Base-by-base conservation (phyloP, 2,113 vertebrate genomes). In the Gadus chalcogrammus region DNA sequence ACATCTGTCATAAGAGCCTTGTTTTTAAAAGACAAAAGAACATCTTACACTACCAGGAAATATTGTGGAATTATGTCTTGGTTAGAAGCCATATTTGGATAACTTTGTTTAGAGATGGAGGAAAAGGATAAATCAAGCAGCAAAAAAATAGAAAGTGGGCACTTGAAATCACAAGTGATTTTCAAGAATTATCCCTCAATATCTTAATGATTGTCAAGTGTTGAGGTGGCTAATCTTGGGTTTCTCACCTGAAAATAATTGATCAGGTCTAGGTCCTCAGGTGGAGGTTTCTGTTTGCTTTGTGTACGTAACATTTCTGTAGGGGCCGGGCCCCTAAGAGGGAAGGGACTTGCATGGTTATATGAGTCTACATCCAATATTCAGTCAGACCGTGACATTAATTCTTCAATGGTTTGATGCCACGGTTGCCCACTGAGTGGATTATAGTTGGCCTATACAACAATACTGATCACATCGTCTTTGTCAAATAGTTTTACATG, bases 121-220 rank as follows among this genome's bases (percentile, higher is more conserved):
- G 71, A 70, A 74, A 77, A 80, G 16, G 16, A 65, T 58, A 58
- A 17, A 76, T 35, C 1, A 71, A 82, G 67, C 63, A 88, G 75
- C 74, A 76, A 73, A 61, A 78, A 65, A 65, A 22, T 22, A 69
- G 12, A 80, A 75, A 79, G 72, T 7, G 79, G 75, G 82, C 84
- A 82, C 73, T 76, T 31, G 66, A 60, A 64, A 65, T 22, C 64
- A 48, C 7, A 9, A 4, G 64, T 18, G 5, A n/a, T 38, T 65
- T 52, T 22, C n/a, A 15, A 13, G 8, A 52, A 3, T 17, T 22
- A 22, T 20, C 11, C 15, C 38, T 62, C 48, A 78, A 72, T 18
- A 9, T 60, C 61, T 48, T 66, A 59, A 56, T 79, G 85, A 87
- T 86, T 85, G 83, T 89, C 81, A 74, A 61, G 69, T 79, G 59